These are phyloP conservation scores for Sycon ciliatum DNA, from an alignment of 37 sponge, comb jelly and placozoan species.

Conservation along the genomic window DNA sequence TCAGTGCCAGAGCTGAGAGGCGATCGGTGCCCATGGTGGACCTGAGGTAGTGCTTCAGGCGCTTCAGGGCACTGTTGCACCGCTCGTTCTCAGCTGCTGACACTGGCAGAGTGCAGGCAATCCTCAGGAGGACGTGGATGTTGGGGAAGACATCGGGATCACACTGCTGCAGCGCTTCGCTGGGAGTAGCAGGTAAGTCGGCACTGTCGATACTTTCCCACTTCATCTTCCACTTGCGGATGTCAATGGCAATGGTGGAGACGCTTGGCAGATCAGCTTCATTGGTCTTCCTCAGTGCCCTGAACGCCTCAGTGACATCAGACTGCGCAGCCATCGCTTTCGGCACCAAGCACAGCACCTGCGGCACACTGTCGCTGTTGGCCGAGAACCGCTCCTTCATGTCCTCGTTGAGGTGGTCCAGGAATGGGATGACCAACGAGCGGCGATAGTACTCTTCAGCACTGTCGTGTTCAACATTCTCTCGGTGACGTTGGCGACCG, in stretches of 20 bases:
- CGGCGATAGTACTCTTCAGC: slow-evolving; percentile 21
- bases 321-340: not conserved
- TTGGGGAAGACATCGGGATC: slow-evolving; percentile 36
- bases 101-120: slow-evolving; percentile 41
- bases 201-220: not conserved
- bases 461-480: slow-evolving; percentile 11
- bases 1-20: slow-evolving; percentile 29
- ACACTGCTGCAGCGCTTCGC: slow-evolving; percentile 17
- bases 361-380: not conserved
- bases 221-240: not conserved
- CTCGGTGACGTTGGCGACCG: not conserved
- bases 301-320: no score
- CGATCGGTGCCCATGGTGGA: slow-evolving; percentile 34
- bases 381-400: slow-evolving; percentile 1
- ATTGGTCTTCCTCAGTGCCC: not conserved
- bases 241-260: not conserved
- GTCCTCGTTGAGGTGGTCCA: slow-evolving; percentile 13
- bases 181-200: no score
- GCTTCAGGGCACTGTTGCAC: slow-evolving; percentile 14
- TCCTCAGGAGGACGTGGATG: slow-evolving; percentile 31
- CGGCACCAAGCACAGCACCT: not conserved
- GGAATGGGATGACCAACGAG: slow-evolving; percentile 2
- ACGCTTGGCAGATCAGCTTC: not conserved
- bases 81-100: slow-evolving; percentile 43
- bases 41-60: slow-evolving; percentile 12